Conservation (phyloP, 2,888 invertebrate genomes). For the Lamellibrachia columna region DNA sequence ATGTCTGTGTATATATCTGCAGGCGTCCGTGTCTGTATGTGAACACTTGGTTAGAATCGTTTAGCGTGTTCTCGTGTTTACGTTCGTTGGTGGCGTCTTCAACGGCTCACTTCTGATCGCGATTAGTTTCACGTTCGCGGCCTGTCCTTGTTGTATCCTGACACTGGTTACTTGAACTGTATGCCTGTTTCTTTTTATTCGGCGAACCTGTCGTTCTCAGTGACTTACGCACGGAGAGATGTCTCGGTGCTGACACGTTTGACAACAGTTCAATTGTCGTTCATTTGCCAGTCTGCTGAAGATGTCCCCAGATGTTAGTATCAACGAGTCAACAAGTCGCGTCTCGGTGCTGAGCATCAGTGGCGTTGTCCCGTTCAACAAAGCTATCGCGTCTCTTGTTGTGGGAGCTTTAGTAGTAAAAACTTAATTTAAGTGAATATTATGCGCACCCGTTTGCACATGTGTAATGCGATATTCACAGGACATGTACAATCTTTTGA, state of each 20-base stretch:
- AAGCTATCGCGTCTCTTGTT: not conserved
- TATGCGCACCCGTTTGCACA: not conserved
- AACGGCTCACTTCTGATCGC: not conserved
- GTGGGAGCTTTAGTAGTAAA: not conserved
- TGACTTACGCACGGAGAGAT: not conserved
- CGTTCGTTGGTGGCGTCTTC: too few species aligned
- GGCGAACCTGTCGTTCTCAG: not conserved
- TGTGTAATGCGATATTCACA: constrained; percentile 8
- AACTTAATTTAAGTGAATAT: constrained; percentile 10
- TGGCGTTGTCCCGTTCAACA: not conserved
- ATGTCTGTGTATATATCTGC: not conserved
- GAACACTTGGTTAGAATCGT: not conserved
- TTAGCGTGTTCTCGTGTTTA: not conserved
- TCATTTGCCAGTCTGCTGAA: constrained; percentile 6
- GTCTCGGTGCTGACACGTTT: not conserved
- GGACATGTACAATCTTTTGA: not conserved
- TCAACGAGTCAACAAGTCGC: not conserved
- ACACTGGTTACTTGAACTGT: not conserved
- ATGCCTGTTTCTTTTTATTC: not conserved
- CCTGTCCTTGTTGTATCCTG: not conserved
- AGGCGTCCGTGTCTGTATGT: not conserved
- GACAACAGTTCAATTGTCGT: not conserved
- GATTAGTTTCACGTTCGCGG: not conserved
- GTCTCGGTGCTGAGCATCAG: not conserved
- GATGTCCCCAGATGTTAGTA: not conserved